Evolutionary conservation across 2,113 vertebrate species (phyloP), one percentile per base, ranked within the genome.

Genomic region (Callopanchax toddi): DNA sequence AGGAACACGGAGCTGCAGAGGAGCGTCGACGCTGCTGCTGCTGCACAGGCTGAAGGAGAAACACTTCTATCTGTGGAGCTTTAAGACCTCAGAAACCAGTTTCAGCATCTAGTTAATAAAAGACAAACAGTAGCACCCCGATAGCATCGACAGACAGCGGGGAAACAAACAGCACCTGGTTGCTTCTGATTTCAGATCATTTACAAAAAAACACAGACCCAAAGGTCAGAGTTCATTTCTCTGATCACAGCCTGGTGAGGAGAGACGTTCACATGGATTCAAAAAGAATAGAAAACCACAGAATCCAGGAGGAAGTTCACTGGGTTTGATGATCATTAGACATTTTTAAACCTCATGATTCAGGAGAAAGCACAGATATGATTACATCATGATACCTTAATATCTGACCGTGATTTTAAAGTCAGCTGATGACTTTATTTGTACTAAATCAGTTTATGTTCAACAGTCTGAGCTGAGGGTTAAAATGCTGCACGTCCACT

Each of bases 41-140:
- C 61, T 22, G 43, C 26, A 26, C 40, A 13, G 32, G 43, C 32
- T 40, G 29, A 51, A 51, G 22, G 25, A 60, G 18, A 16, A 44
- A 18, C n/a, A 20, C 40, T 43, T 43, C 40, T 18, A 6, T n/a
- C 42, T 9, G 36, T 37, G 36, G 12, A 6, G 42, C 8, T 43
- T 68, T 36, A n/a, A 6, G 44, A 45, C 53, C 34, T 37, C 6
- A 46, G 23, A 61, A 69, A 36, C 37, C 39, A 7, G 57, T 18
- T 34, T 15, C 25, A 51, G 67, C 20, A 32, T 71, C 59, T 42
- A 29, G 60, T 51, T 62, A 21, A 52, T 29, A 21, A 21, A 42
- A 45, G 48, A 32, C 20, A 46, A 61, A 46, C 25, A 1, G 39
- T 12, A 11, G 36, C 13, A 2, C 5, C 18, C 36, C 36, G 2